These are phyloP conservation scores for Tychaedon coryphoeus DNA, from an alignment of 2,113 vertebrate species.

Conservation along the genomic window DNA sequence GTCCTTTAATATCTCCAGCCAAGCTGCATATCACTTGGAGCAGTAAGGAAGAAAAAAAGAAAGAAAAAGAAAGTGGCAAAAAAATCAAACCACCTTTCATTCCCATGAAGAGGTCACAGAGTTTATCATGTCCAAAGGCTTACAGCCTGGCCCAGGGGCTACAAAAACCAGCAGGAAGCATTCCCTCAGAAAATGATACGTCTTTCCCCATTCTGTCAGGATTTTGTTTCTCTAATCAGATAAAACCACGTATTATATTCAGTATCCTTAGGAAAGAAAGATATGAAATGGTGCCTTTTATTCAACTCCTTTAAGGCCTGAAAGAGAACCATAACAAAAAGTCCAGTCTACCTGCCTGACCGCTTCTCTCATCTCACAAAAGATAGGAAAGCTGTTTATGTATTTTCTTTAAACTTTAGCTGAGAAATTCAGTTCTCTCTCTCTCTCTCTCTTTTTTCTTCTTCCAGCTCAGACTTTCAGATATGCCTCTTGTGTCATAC, in stretches of 20 bases:
- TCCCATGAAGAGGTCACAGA: slow-evolving; percentile 2
- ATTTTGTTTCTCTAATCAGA: slow-evolving; percentile 35
- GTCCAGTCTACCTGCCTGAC: neutral
- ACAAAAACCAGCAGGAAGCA: neutral
- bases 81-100: slow-evolving; percentile 35
- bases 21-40: neutral
- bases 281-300: neutral
- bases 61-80: neutral
- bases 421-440: neutral
- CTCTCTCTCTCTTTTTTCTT: neutral
- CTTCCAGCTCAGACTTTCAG: neutral
- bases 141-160: neutral
- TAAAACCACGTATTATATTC: neutral
- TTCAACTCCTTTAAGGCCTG: neutral
- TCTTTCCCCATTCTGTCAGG: neutral
- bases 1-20: slow-evolving; percentile 1
- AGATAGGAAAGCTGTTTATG: neutral
- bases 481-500: neutral
- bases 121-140: slow-evolving; percentile 33
- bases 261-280: neutral
- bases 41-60: neutral
- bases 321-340: neutral
- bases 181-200: neutral
- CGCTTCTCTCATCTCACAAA: neutral
- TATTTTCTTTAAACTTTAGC: neutral